Base-by-base conservation (phyloP, 2,797 vertebrate species). In the Cyclura pinguis region DNA sequence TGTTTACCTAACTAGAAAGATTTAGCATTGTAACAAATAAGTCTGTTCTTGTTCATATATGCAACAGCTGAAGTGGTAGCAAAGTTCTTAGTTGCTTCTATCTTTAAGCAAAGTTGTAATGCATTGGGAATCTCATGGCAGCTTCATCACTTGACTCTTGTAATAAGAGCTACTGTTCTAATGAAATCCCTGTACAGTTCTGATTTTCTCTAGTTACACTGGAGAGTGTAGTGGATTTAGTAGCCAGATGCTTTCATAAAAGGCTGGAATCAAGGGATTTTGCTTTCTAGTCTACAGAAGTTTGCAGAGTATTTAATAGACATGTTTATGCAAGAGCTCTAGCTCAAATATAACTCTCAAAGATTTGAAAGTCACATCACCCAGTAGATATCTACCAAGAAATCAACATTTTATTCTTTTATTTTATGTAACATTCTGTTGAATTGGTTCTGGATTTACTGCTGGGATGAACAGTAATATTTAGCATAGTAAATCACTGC, bases 61-160 rank as follows among this genome's bases (percentile, higher is more conserved):
- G 73, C 69, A 93, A 88, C 57, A 74, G 80, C 81, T 93, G 27
- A 91, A 93, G 86, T 42, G 35, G 73, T 88, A 72, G 72, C 64
- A 87, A 91, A 35, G 64, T 80, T 86, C 4, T 64, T 86, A 8
- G 87, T 90, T 83, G 59, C 91, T 96, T 81, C 69, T 92, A 0
- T 91, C 94, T 96, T 93, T 93, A 10, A 93, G 84, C 72, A 92
- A 90, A 85, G 52, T 87, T 94, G 73, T 95, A 93, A 84, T 80
- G 87, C 92, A 82, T n/a, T 86, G 1, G 13, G 64, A 84, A 93
- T 29, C 50, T 92, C 94, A 50, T 93, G 86, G 92, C 20, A 74
- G 95, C 96, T 96, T 91, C 93, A 94, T 73, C 20, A 87, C 91
- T 96, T 94, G 90, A 91, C 76, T 96, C 88, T 85, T 93, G 80